Evolutionary conservation across 2,888 invertebrate species (phyloP), one percentile per base, ranked within the genome.

Genomic region (Anticlea derivata): DNA sequence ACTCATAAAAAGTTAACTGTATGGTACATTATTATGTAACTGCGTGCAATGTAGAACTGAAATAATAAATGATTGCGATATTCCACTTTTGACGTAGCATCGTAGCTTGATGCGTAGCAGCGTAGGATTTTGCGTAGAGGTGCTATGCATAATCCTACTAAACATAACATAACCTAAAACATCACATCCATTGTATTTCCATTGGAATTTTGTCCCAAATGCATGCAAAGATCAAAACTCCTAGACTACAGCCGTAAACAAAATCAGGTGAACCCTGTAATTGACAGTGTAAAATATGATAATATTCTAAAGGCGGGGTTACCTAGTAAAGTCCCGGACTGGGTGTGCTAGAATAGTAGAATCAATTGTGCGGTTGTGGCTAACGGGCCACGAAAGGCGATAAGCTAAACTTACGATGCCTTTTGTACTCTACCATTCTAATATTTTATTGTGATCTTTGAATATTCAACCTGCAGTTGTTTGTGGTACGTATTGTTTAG

Each of bases 371-470:
- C 73, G 76, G 70, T 75, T 73, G 80, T 73, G 78, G 81, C 75
- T 83, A 85, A 83, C 86, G 84, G 79, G 78, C 73, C 76, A 78
- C 71, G 76, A 70, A 73, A 70, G 73, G 75, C 84, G 85, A 84
- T 86, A 86, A 86, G 83, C 78, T 72, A 75, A 83, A 86, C 81
- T 80, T 86, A 86, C 81, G 83, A 75, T 74, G 73, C 73, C 83
- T 83, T 79, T 86, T 85, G 83, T 83, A 83, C 73, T 73, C 75
- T 49, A 35, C 51, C 52, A 50, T 56, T 55, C 63, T 70, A 74
- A 80, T 81, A 78, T 75, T 76, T 81, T 78, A 80, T 79, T 74
- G 66, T 72, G 69, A 78, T 75, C 68, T 73, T 70, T 65, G 64
- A 63, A 64, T 75, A 65, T 52, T 55, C 56, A 53, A 55, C 55